Base-by-base conservation (phyloP, 2,888 invertebrate species). In the Drosophila lutescens region DNA sequence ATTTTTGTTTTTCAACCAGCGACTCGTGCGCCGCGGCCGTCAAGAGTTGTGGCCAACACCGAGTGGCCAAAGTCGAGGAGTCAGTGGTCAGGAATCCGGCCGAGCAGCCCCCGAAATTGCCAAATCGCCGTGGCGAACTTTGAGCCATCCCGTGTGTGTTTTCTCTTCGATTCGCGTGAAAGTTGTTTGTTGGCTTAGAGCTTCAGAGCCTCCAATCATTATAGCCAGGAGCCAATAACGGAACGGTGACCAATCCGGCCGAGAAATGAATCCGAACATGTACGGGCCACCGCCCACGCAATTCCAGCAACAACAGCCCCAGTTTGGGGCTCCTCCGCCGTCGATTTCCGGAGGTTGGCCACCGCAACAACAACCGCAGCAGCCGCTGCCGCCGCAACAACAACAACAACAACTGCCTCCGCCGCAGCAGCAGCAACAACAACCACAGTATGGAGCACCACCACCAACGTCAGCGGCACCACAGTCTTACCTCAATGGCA, bases 271-370 rank as follows among this genome's bases (percentile, higher is more conserved):
- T 79, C 91, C 91, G 23, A 91, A 91, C 72, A 79, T 90, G 68
- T 91, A 91, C 69, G 91, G 91, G 71, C 89, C 89, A 15, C 92
- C 92, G 76, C 91, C 91, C 62, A 83, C 81, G 59, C 89, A 89
- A 72, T 89, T 88, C 60, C 85, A 78, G 44, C 84, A 71, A 44
- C 80, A 69, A 54, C 79, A 74, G 62, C 78, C 70, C 50, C 83
- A 81, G 74, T 84, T 78, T 57, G 86, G 70, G 57, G 78, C 80
- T 8, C 80, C 77, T 6, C 74, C 73, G 40, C 81, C 77, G 34
- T 1, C 34, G 70, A 36, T 75, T 79, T 74, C 79, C 30, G 41
- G 80, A 50, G 72, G 78, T n/a, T 86, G 86, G 86, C 81, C 71
- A 58, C 77, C 70, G 54, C 84, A 77, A 58, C 86, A 65, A 38